phyloP scores from a whole-genome alignment of 2,113 vertebrate species.

The Glaucomys volans region DNA sequence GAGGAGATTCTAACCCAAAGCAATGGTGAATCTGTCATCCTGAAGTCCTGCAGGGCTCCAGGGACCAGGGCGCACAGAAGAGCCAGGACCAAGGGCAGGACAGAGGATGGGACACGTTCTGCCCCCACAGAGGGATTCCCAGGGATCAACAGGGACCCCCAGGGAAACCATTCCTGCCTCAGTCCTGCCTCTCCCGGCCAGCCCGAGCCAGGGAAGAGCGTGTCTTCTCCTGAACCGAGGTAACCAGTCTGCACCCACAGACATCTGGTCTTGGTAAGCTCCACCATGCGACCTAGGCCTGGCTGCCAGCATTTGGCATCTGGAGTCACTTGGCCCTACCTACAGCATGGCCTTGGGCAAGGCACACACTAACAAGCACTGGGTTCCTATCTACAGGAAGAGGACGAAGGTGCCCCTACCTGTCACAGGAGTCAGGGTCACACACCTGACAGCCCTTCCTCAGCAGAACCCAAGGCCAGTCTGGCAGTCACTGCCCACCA shows the following conservation, averaged over 20 bases:
- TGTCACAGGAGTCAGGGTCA: neutral
- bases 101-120: too few species aligned
- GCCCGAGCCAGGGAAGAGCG: neutral
- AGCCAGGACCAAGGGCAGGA: neutral
- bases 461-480: neutral
- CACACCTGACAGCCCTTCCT: neutral
- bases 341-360: neutral
- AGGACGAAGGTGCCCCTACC: neutral
- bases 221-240: neutral
- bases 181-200: neutral
- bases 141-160: neutral
- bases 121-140: neutral
- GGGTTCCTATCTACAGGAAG: neutral
- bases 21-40: too few species aligned
- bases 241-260: neutral
- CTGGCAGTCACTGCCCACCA: neutral
- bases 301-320: neutral
- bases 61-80: neutral
- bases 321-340: neutral
- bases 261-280: neutral
- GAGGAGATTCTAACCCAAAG: neutral
- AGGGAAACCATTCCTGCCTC: neutral
- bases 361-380: neutral
- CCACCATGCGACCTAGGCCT: neutral
- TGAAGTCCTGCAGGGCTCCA: too few species aligned